Evolutionary conservation across 2,888 invertebrate species (phyloP).

Genomic region (Agrenia bidenticulata): DNA sequence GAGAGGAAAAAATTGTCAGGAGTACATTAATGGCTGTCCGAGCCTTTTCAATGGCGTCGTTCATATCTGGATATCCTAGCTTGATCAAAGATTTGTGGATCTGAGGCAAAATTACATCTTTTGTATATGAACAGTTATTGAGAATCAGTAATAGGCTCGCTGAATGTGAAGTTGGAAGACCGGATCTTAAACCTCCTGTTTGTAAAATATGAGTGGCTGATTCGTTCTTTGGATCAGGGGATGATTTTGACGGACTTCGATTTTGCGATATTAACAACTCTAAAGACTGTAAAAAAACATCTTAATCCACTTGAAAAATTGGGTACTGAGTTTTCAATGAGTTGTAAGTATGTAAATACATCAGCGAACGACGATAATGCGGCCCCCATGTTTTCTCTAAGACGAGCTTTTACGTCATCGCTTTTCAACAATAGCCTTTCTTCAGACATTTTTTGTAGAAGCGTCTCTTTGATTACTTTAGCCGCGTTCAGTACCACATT

Average conservation of each 20-base stretch:
- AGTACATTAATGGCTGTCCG: slow-evolving; percentile 54
- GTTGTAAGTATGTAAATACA: slow-evolving; percentile 36
- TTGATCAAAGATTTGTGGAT: slow-evolving; percentile 68
- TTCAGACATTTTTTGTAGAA: slow-evolving; percentile 69
- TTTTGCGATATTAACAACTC: slow-evolving; percentile 67
- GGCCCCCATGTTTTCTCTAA: slow-evolving; percentile 45
- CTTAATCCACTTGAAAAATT: background rate
- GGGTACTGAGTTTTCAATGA: background rate
- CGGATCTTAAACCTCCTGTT: slow-evolving; percentile 31
- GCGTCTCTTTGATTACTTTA: slow-evolving; percentile 66
- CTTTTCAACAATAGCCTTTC: slow-evolving; percentile 64
- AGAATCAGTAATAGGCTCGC: slow-evolving; percentile 79
- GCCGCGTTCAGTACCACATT: slow-evolving; percentile 71
- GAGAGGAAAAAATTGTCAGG: too few species aligned
- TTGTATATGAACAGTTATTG: slow-evolving; percentile 84
- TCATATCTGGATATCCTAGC: slow-evolving; percentile 74
- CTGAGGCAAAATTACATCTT: slow-evolving; percentile 70
- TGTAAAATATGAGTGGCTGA: slow-evolving; percentile 15
- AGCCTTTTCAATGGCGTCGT: slow-evolving; percentile 67
- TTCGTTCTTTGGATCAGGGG: slow-evolving; percentile 3
- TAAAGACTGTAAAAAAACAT: slow-evolving; percentile 67
- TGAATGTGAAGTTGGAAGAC: slow-evolving; percentile 49
- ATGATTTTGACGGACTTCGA: slow-evolving; percentile 26
- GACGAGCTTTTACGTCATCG: slow-evolving; percentile 44
- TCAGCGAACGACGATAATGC: slow-evolving; percentile 48